Base-by-base conservation (phyloP, 1,140 invertebrate genomes). In the Laupala kohalensis region DNA sequence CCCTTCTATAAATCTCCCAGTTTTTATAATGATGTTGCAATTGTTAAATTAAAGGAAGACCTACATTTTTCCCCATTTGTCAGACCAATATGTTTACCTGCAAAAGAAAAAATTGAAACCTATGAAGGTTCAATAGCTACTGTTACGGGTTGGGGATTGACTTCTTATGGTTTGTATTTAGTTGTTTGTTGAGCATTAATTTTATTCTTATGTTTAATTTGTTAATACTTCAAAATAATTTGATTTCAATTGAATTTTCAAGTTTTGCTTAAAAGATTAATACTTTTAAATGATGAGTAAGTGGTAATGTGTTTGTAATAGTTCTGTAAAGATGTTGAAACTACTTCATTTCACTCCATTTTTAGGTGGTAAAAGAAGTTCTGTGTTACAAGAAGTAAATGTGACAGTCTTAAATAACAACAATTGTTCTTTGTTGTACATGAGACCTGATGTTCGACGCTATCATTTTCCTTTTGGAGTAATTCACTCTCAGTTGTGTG, bases 401-500 rank as follows among this genome's bases (percentile, higher is more conserved):
- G 70, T 75, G 5, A 64, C 72, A 69, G 30, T 75, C n/a, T 67
- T 74, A 28, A 73, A 73, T 30, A 75, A 74, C 53, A 72, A 15
- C n/a, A 68, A 74, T 23, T 75, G 74, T 62, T 69, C 28, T 66
- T 26, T 19, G 26, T 26, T 64, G 62, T 75, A 74, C 53, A 26
- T 67, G 12, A 26, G 30, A 19, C 30, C 74, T 6, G 15, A 30
- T 19, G 65, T 69, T 9, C 30, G 30, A 3, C 69, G 25, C 0
- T 5, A 53, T 23, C 70, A 71, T 68, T 74, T 68, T 65, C 74
- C 74, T 23, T n/a, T 78, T 62, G 73, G 76, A 4, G 79, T 81
- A 64, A 78, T 77, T 66, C 63, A 72, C 5, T 78, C 75, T 25
- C 79, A 79, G 74, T 63, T 81, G 6, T 81, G 79, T 73, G 79